Percentiles rank a stretch among this genome's conserved stretches.
phyloP scores from a whole-genome alignment of 1,140 invertebrate species.

The Riptortus pedestris region DNA sequence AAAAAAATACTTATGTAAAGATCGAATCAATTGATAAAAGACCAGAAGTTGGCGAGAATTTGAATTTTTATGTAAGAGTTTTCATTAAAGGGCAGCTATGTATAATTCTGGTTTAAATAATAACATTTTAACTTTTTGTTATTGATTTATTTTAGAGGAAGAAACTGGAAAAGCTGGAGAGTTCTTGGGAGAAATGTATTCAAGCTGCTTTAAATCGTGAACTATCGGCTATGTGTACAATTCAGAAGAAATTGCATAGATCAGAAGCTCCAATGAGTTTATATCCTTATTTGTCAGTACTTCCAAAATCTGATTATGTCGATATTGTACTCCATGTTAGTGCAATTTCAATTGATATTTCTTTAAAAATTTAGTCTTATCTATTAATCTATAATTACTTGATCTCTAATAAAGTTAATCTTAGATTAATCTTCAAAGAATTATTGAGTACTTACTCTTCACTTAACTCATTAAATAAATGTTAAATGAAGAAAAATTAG shows the following conservation, averaged over 20 bases:
- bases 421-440: no score
- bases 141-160: constrained; percentile 40
- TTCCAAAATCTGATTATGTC: constrained; percentile 53
- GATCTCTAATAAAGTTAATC: no score
- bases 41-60: constrained; percentile 36
- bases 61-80: constrained; percentile 32
- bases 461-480: no score
- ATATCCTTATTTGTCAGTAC: constrained; percentile 61
- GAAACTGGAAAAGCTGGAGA: constrained; percentile 49
- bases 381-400: no score
- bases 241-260: constrained; percentile 38
- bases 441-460: no score
- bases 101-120: no score
- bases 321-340: constrained; percentile 44
- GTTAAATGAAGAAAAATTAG: no score
- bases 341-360: background rate
- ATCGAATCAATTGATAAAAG: constrained; percentile 53
- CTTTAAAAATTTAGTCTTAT: no score
- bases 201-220: constrained; percentile 53
- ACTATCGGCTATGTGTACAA: constrained; percentile 46
- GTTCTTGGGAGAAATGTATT: constrained; percentile 52
- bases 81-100: no score
- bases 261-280: constrained; percentile 45
- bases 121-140: no score
- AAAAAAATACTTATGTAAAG: constrained; percentile 50